Evolutionary conservation across 1,140 invertebrate species (phyloP).

Genomic region (Anadara kagoshimensis): DNA sequence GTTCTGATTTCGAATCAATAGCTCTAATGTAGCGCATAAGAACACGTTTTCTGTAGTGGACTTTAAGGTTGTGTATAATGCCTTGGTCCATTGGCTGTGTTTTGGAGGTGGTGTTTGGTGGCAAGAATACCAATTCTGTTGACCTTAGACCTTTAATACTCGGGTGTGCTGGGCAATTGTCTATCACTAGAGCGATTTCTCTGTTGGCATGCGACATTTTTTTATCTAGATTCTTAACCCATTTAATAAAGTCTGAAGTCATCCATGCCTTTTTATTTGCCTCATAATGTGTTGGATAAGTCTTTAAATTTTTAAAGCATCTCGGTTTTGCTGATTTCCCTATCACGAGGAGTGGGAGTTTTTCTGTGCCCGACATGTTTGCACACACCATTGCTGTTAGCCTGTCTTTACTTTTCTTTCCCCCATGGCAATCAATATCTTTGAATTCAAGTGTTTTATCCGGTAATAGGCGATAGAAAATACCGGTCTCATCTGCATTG

Average conservation of each 20-base stretch:
- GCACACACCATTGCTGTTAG: conserved; percentile 72
- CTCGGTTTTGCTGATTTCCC: conserved; percentile 74
- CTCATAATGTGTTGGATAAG: conserved; percentile 31
- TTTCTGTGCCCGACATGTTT: conserved; percentile 73
- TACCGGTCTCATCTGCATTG: conserved; percentile 41
- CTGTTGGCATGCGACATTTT: too few relatives aligned
- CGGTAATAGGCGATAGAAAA: conserved; percentile 35
- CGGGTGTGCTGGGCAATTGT: conserved; percentile 39
- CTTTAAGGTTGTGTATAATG: conserved; percentile 38
- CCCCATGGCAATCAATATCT: conserved; percentile 24
- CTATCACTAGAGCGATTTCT: conserved; percentile 40
- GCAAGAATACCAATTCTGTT: conserved; percentile 35
- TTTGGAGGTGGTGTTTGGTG: conserved; percentile 42
- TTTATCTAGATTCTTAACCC: conserved; percentile 41
- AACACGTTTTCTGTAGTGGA: conserved; percentile 27
- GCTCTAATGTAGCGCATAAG: conserved; percentile 2
- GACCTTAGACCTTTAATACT: conserved; percentile 8
- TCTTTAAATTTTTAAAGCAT: conserved; percentile 74
- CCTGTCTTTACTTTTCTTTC: conserved; percentile 74
- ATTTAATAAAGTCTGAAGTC: conserved; percentile 56
- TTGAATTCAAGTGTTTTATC: conserved; percentile 38
- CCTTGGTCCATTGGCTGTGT: conserved; percentile 48
- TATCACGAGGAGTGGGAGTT: conserved; percentile 73
- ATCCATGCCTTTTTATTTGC: conserved; percentile 67
- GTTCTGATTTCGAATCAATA: conserved; percentile 2